Base-by-base conservation (phyloP, 2,888 invertebrate genomes). In the Calliopum simillimum region DNA sequence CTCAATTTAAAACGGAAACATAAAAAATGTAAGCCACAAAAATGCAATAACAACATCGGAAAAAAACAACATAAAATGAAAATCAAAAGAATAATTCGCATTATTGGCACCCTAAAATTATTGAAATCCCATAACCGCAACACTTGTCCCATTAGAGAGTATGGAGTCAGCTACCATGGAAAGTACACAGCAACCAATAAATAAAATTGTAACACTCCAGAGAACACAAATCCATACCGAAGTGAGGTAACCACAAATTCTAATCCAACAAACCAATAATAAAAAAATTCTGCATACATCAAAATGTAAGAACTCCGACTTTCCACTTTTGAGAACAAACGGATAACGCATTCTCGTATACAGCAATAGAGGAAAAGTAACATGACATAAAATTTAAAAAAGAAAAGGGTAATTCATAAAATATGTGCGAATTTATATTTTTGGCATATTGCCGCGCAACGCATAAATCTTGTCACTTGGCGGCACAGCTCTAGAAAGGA, bases 121-220 rank as follows among this genome's bases (percentile, higher is more conserved):
- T 77, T 77, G 77, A 77, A 77, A 76, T 76, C 70, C 76, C 77
- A 77, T 77, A 77, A 75, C 76, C 76, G 71, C 76, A 76, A 74
- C 76, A 74, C 76, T 76, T 74, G 72, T 72, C 71, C 67, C 68
- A 72, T 68, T 69, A 70, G 59, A 58, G 46, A 33, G 19, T 33
- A 25, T 43, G 49, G 47, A 46, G 51, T 33, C 63, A 25, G 65
- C 49, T 61, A 58, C 68, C 49, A 64, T 65, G 72, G 44, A 41
- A 58, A 55, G 16, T 69, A 71, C 73, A 71, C 68, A 53, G 69
- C 63, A 68, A 73, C 71, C 74, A 75, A 77, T 76, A 76, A 77
- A 77, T 75, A 77, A 77, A 76, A 74, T 73, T 73, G 77, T 74
- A 76, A 76, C 75, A 77, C 77, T 77, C 74, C 72, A 76, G 72